Evolutionary conservation across 2,797 vertebrate genomes (phyloP).

Genomic region (Hybognathus amarus): DNA sequence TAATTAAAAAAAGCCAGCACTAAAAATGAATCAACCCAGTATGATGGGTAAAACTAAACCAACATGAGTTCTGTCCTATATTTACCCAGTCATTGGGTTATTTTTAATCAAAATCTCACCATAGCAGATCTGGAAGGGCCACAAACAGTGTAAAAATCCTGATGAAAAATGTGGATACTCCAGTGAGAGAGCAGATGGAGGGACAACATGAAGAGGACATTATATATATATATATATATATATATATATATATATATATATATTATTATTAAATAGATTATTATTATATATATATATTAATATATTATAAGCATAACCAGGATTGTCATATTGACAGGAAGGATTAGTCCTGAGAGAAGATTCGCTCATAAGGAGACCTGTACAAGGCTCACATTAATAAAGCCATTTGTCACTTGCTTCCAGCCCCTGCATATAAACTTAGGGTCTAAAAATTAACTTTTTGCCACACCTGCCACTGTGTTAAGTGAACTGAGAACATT

Average conservation of each 20-base stretch:
- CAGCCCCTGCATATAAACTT: neutral
- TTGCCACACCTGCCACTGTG: neutral
- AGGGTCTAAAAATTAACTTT: neutral
- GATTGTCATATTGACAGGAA: neutral
- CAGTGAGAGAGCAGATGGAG: conserved; percentile 46
- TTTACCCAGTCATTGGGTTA: no score
- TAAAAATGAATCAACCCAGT: neutral
- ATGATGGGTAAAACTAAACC: no score
- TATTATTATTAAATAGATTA: no score
- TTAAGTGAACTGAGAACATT: neutral
- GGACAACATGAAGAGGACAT: neutral
- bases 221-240: no score
- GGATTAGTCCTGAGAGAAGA: conserved; percentile 27
- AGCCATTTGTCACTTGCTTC: neutral
- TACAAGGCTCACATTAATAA: neutral
- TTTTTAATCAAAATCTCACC: conserved; percentile 40
- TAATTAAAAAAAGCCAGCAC: no score
- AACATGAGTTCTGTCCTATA: no score
- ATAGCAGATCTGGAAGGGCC: conserved; percentile 20
- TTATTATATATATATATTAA: no score
- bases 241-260: no score
- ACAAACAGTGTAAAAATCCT: conserved; percentile 43
- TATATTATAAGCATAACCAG: neutral
- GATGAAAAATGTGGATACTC: conserved; percentile 7
- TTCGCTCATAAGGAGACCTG: conserved; percentile 12